phyloP scores from a whole-genome alignment of 2,888 invertebrate genomes.

The Ennomos erosarius region DNA sequence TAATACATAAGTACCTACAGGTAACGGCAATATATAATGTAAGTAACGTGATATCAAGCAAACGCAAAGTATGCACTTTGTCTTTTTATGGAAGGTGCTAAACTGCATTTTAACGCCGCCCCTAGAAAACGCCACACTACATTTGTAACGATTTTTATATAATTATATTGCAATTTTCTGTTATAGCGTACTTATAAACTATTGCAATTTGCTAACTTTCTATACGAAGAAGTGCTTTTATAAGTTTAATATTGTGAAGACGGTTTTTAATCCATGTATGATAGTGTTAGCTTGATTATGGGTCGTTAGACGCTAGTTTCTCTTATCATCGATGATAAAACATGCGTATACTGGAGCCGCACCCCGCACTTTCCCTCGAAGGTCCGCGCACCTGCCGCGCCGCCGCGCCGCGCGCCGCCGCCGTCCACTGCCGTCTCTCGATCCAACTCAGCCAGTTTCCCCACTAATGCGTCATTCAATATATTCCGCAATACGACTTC shows the following conservation, averaged over 20 bases:
- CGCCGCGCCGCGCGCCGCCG: slow-evolving; percentile 54
- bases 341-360: slow-evolving; percentile 76
- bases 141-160: too few relatives aligned
- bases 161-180: too few relatives aligned
- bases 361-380: slow-evolving; percentile 79
- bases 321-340: slow-evolving; percentile 82
- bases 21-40: too few relatives aligned
- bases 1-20: too few relatives aligned
- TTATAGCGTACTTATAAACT: not conserved
- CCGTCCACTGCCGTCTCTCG: slow-evolving; percentile 56
- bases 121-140: too few relatives aligned
- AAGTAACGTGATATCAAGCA: too few relatives aligned
- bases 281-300: slow-evolving; percentile 43
- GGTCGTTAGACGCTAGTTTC: slow-evolving; percentile 73
- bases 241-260: slow-evolving; percentile 20
- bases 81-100: too few relatives aligned
- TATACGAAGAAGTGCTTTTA: not conserved
- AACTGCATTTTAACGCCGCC: too few relatives aligned
- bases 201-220: slow-evolving; percentile 10
- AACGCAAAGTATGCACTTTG: too few relatives aligned
- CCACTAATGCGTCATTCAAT: slow-evolving; percentile 66
- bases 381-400: slow-evolving; percentile 61
- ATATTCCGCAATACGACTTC: slow-evolving; percentile 60
- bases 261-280: slow-evolving; percentile 42
- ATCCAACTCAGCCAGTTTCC: slow-evolving; percentile 62